These are phyloP conservation scores for Pseudorhiza aurosa DNA, from an alignment of 30 jellyfish, hydroid and myxozoan genomes.

Conservation along the genomic window DNA sequence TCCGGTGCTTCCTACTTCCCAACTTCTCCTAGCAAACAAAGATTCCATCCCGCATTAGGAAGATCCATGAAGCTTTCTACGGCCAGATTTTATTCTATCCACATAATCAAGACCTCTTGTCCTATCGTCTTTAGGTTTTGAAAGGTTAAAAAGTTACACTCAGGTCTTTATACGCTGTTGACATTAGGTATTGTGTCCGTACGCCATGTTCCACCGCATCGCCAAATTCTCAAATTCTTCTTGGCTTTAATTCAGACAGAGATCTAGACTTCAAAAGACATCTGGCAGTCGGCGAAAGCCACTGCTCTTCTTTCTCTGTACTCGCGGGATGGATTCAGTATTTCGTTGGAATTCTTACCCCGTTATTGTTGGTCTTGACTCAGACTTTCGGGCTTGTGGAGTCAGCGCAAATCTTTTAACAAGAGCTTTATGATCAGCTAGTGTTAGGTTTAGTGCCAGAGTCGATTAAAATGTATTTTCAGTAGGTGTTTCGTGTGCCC, in stretches of 20 bases:
- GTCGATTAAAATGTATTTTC: too few species aligned
- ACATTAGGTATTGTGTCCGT: neutral
- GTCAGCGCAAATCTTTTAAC: too few species aligned
- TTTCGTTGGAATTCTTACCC: too few species aligned
- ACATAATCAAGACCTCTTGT: neutral
- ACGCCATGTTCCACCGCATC: neutral
- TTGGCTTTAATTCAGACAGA: neutral
- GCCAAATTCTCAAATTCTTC: neutral
- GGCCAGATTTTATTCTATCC: neutral
- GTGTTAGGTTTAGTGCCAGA: too few species aligned
- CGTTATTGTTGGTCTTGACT: too few species aligned
- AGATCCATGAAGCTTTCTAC: neutral
- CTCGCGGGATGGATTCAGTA: too few species aligned
- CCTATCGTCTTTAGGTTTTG: neutral
- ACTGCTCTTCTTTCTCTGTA: too few species aligned
- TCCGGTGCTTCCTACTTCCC: neutral
- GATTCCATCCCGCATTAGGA: neutral
- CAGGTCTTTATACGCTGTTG: neutral
- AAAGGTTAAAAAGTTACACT: neutral
- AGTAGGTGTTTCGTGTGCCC: too few species aligned
- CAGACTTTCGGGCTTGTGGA: too few species aligned
- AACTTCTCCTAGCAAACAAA: neutral
- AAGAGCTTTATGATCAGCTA: too few species aligned
- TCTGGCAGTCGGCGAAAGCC: too few species aligned
- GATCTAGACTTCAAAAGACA: too few species aligned